Conservation (phyloP, 92 coral and sea anemone species). For the Siderastrea siderea region DNA sequence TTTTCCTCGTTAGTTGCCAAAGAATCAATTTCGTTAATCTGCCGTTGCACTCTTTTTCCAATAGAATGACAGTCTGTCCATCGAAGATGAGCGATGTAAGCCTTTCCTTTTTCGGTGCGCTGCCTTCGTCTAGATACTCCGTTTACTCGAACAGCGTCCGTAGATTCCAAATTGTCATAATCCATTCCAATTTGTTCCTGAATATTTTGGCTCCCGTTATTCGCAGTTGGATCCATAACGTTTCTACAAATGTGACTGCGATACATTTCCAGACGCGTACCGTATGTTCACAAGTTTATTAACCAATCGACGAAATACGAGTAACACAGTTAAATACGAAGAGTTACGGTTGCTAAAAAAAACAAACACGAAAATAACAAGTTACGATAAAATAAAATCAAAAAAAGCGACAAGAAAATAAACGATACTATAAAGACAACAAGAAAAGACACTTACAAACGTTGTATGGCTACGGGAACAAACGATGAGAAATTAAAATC, state of each 20-base stretch:
- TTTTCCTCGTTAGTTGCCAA: neutral
- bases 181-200: neutral
- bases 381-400: no score
- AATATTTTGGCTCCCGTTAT: neutral
- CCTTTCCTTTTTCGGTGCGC: neutral
- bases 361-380: no score
- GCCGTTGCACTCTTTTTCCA: neutral
- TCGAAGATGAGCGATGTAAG: neutral
- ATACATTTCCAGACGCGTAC: no score
- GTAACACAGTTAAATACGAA: no score
- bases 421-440: no score
- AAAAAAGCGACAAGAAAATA: no score
- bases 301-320: neutral
- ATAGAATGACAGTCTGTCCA: conserved; percentile 1
- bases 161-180: neutral
- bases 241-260: no score
- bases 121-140: neutral
- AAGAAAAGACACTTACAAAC: no score
- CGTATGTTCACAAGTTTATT: neutral
- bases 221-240: neutral
- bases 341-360: no score
- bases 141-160: neutral
- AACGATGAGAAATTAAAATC: no score
- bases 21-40: neutral
- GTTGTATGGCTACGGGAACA: no score